A percentile compares a stretch with the other conserved stretches of the same genome.
Evolutionary conservation across 2,888 invertebrate species (phyloP).

Genomic region (Lepidonotus clava): DNA sequence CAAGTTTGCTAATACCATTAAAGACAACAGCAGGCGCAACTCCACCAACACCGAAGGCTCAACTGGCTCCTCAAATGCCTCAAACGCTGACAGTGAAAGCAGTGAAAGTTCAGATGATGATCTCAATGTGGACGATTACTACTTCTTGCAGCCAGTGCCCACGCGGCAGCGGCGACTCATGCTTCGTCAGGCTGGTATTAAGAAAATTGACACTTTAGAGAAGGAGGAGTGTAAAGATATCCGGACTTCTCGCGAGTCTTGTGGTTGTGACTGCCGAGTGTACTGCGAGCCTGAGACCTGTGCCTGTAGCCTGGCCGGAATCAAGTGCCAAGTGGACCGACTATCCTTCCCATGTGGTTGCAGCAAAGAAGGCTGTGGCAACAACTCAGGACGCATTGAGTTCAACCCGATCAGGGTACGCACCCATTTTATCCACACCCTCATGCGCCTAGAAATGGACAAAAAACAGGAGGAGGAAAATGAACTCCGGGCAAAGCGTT

Average conservation of each 20-base stretch:
- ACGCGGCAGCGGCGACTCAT: constrained; percentile 92
- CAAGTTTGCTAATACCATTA: constrained; percentile 33
- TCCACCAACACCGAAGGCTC: too few relatives aligned
- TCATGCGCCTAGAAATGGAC: constrained; percentile 86
- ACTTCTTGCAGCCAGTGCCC: constrained; percentile 88
- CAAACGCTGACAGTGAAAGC: background rate
- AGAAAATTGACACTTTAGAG: constrained; percentile 95
- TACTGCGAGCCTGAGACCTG: constrained; percentile 97
- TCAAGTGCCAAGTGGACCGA: constrained; percentile 98
- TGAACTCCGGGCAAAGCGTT: background rate
- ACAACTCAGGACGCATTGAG: constrained; percentile 95
- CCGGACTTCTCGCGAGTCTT: constrained; percentile 90
- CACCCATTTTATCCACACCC: constrained; percentile 97
- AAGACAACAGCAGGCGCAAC: constrained; percentile 57
- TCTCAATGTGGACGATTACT: constrained; percentile 77
- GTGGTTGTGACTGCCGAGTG: constrained; percentile 79
- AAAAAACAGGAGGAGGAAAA: constrained; percentile 49
- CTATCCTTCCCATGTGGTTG: constrained; percentile 98
- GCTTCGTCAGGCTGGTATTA: constrained; percentile 93
- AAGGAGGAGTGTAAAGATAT: constrained; percentile 97
- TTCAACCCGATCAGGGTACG: constrained; percentile 97
- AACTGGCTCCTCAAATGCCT: background rate
- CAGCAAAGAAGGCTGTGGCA: constrained; percentile 95
- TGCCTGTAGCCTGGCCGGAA: constrained; percentile 95
- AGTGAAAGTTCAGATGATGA: constrained; percentile 71